phyloP scores from a whole-genome alignment of 2,797 vertebrate genomes.

The Adrianichthys oophorus region DNA sequence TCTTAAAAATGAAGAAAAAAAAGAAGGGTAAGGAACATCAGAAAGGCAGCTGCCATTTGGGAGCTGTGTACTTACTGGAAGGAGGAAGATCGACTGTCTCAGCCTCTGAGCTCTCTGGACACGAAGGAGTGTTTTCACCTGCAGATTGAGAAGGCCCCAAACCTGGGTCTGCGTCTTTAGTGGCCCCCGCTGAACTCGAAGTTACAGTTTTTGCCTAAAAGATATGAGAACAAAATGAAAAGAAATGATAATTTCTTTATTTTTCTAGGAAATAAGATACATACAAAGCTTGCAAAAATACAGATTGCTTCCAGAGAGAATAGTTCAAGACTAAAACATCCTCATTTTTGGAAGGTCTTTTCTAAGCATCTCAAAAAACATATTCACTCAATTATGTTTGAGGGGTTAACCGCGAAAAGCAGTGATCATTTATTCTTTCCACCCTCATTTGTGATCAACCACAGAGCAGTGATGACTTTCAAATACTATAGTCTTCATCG shows the following conservation, averaged over 20 bases:
- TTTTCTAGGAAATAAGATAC: background rate
- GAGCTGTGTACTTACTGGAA: conserved; percentile 79
- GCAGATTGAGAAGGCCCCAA: conserved; percentile 49
- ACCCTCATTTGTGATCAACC: too few species aligned
- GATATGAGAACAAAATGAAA: conserved; percentile 28
- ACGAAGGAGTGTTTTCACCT: conserved; percentile 60
- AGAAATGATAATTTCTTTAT: background rate
- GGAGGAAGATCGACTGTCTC: conserved; percentile 67
- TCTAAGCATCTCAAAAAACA: too few species aligned
- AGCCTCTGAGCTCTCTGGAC: conserved; percentile 59
- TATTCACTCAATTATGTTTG: too few species aligned
- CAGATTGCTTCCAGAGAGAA: too few species aligned
- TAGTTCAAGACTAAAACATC: too few species aligned
- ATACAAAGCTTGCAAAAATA: too few species aligned
- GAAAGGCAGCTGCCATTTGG: conserved; percentile 2
- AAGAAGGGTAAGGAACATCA: background rate
- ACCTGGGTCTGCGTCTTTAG: conserved; percentile 50
- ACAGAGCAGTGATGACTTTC: too few species aligned
- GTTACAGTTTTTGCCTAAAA: conserved; percentile 74
- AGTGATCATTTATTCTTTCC: too few species aligned
- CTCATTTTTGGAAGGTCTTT: too few species aligned
- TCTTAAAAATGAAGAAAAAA: background rate
- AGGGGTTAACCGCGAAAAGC: too few species aligned
- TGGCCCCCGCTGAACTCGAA: conserved; percentile 56
- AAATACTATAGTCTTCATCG: too few species aligned